Percentiles rank a stretch among this genome's conserved stretches.
These are phyloP conservation scores for Idaea dimidiata DNA, from an alignment of 2,888 invertebrate genomes.

Conservation along the genomic window DNA sequence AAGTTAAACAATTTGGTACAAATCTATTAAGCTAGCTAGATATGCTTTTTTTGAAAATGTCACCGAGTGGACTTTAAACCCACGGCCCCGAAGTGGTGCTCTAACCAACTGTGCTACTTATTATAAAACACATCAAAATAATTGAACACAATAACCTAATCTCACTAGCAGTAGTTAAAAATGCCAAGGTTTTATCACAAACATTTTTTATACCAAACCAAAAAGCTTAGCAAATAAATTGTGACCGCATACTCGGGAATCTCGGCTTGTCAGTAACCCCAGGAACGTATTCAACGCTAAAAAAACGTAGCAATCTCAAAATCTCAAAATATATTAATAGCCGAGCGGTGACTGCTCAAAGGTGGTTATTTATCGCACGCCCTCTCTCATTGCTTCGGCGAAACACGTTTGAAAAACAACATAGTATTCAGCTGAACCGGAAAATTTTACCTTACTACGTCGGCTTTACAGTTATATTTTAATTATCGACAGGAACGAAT, in stretches of 20 bases:
- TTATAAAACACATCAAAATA: neutral
- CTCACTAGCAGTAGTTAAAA: neutral
- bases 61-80: no score
- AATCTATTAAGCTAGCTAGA: no score
- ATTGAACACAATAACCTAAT: neutral
- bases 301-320: constrained; percentile 72
- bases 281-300: constrained; percentile 48
- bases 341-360: constrained; percentile 77
- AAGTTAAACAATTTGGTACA: no score
- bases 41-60: no score
- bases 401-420: constrained; percentile 63
- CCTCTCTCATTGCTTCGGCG: constrained; percentile 78
- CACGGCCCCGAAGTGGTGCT: no score
- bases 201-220: neutral
- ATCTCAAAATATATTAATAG: constrained; percentile 78
- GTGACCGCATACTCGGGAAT: constrained; percentile 49
- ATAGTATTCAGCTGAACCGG: constrained; percentile 38
- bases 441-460: constrained; percentile 52
- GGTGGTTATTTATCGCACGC: constrained; percentile 80
- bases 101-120: no score
- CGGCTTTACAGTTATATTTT: constrained; percentile 49
- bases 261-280: constrained; percentile 35
- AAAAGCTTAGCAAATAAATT: constrained; percentile 35
- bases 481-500: constrained; percentile 44
- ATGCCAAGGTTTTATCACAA: neutral